phyloP scores from a whole-genome alignment of 1,140 invertebrate genomes.

The Pogonomyrmex barbatus region DNA sequence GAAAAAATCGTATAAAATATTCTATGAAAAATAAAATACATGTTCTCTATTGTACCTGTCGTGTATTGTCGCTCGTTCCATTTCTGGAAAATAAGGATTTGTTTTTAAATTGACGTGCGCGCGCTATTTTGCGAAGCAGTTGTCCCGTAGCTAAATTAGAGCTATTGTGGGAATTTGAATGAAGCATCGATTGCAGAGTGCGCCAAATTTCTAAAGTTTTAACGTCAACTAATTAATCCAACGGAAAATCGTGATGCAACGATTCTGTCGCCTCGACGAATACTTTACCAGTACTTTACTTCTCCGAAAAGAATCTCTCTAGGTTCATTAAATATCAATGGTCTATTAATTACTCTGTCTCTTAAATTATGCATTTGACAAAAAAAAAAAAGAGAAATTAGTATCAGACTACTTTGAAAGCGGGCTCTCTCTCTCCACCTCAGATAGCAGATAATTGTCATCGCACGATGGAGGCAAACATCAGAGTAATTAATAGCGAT shows the following conservation, averaged over 20 bases:
- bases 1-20: conserved; percentile 1
- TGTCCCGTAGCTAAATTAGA: conserved; percentile 10
- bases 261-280: neutral
- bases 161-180: conserved; percentile 24
- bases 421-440: neutral
- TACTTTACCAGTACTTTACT: neutral
- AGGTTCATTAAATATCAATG: conserved; percentile 1
- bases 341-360: neutral
- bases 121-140: neutral
- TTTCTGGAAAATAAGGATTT: conserved; percentile 3
- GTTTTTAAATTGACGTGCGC: neutral
- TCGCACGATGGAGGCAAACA: neutral
- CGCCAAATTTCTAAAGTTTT: conserved; percentile 36
- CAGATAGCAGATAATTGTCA: neutral
- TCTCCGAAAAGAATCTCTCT: neutral
- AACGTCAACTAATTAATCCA: conserved; percentile 38
- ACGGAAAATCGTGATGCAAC: neutral
- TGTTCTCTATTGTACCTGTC: neutral
- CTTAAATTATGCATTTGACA: neutral
- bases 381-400: neutral
- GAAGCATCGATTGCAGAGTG: conserved; percentile 30
- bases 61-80: neutral
- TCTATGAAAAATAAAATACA: neutral
- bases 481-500: neutral
- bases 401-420: neutral